These are phyloP conservation scores for Naja naja DNA, from an alignment of 2,113 vertebrate genomes.

Conservation along the genomic window DNA sequence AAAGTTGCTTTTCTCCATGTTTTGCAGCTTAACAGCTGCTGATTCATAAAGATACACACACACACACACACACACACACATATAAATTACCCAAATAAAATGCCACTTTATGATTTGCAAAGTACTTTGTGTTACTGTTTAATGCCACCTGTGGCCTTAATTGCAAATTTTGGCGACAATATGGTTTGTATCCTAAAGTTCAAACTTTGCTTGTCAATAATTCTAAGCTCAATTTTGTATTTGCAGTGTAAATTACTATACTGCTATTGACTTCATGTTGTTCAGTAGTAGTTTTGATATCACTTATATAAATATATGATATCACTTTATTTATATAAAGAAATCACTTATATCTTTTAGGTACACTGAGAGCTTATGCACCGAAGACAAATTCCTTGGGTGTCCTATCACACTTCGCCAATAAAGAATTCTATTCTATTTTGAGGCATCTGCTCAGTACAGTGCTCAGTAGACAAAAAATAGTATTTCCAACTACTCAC, in stretches of 20 bases:
- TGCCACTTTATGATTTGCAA: background rate
- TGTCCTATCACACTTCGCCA: too few relatives aligned
- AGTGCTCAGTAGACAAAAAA: background rate
- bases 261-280: background rate
- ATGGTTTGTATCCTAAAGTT: background rate
- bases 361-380: too few relatives aligned
- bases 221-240: background rate
- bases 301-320: too few relatives aligned
- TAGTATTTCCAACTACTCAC: background rate
- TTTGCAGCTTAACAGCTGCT: background rate
- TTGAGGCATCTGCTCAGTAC: background rate
- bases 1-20: background rate
- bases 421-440: too few relatives aligned
- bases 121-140: background rate
- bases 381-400: too few relatives aligned
- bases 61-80: too few relatives aligned
- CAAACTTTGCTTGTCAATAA: background rate
- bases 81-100: background rate
- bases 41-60: too few relatives aligned
- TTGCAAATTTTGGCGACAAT: background rate
- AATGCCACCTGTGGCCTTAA: background rate
- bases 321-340: too few relatives aligned
- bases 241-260: background rate
- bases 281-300: background rate
- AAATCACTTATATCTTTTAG: too few relatives aligned